Conservation (phyloP, 2,113 vertebrate species). For the Caloenas nicobarica region DNA sequence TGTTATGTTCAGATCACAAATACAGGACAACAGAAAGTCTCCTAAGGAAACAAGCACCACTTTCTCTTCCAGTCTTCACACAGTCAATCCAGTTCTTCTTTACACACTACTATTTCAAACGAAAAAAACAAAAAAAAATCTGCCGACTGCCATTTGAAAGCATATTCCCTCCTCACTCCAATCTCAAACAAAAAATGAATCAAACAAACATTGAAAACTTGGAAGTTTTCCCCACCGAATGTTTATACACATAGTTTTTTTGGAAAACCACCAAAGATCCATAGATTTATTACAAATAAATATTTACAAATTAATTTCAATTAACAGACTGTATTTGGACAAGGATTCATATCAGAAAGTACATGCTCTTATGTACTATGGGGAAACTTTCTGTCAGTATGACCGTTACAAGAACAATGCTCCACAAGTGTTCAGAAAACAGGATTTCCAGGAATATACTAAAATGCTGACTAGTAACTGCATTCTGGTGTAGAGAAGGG, state of each 20-base stretch:
- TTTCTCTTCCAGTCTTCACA: background rate
- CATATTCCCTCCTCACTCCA: background rate
- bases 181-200: background rate
- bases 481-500: background rate
- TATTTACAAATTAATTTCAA: background rate
- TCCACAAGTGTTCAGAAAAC: background rate
- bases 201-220: background rate
- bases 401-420: background rate
- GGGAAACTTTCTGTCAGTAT: background rate
- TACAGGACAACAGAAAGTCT: background rate
- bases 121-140: background rate
- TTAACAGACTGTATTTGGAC: background rate
- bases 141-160: background rate
- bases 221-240: background rate
- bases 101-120: background rate
- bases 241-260: background rate
- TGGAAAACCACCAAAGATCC: background rate
- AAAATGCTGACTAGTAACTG: background rate
- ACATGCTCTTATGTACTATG: background rate
- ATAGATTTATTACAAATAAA: background rate
- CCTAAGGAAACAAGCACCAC: background rate
- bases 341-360: background rate
- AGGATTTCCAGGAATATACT: background rate
- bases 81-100: background rate
- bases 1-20: background rate